phyloP scores from a whole-genome alignment of 2,113 vertebrate genomes.

The Sisor rabdophorus region DNA sequence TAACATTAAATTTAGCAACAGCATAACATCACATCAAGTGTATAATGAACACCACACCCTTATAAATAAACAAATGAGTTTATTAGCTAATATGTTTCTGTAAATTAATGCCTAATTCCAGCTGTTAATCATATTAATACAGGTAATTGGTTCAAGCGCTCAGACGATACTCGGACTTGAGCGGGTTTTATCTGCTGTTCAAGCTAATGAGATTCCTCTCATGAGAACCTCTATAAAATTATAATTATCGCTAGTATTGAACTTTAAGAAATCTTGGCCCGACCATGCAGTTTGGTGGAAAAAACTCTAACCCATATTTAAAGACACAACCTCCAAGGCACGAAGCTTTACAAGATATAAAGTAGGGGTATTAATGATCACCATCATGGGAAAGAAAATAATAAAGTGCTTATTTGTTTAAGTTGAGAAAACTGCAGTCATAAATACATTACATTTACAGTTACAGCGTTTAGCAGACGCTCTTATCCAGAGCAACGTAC shows the following conservation, averaged over 20 bases:
- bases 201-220: slow-evolving; percentile 48
- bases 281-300: slow-evolving; percentile 29
- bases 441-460: too few relatives aligned
- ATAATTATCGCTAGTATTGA: slow-evolving; percentile 47
- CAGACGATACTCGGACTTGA: slow-evolving; percentile 45
- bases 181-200: slow-evolving; percentile 47
- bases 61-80: slow-evolving; percentile 3
- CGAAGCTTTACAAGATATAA: slow-evolving; percentile 3
- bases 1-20: not conserved
- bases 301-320: slow-evolving; percentile 26
- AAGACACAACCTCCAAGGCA: slow-evolving; percentile 20
- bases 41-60: not conserved
- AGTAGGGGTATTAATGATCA: slow-evolving; percentile 24
- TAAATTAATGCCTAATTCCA: slow-evolving; percentile 22
- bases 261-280: slow-evolving; percentile 35
- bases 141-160: slow-evolving; percentile 42
- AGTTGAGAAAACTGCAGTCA: not conserved
- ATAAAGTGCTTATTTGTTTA: slow-evolving; percentile 1
- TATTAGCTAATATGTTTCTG: not conserved
- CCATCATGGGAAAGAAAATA: slow-evolving; percentile 12
- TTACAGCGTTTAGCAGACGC: too few relatives aligned
- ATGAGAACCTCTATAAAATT: slow-evolving; percentile 47
- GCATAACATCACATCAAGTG: not conserved
- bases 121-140: slow-evolving; percentile 46
- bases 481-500: too few relatives aligned